Percentiles rank a stretch among this genome's conserved stretches.
Conservation (phyloP, 2,797 vertebrate species). For the Gallinago stenura region DNA sequence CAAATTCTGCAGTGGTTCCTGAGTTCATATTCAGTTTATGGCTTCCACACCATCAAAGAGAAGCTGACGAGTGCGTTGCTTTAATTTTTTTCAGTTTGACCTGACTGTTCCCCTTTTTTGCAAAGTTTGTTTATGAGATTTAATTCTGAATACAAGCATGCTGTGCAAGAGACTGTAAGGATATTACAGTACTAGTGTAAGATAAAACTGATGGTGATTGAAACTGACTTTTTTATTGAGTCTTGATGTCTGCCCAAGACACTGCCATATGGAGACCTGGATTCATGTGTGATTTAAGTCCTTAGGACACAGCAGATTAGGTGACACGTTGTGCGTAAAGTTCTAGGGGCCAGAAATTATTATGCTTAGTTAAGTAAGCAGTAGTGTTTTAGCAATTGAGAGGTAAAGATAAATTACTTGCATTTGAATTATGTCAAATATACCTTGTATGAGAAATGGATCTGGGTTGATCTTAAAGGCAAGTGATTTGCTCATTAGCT, state of each 20-base stretch:
- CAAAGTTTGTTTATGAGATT: background rate
- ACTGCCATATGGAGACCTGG: slow-evolving; percentile 11
- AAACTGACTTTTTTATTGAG: background rate
- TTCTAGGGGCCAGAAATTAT: background rate
- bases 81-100: background rate
- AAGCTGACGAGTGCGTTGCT: background rate
- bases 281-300: slow-evolving; percentile 23
- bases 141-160: background rate
- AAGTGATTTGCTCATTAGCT: background rate
- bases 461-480: background rate
- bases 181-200: background rate
- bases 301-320: background rate
- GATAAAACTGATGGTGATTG: slow-evolving; percentile 19
- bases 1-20: slow-evolving; percentile 19
- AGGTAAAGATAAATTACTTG: background rate
- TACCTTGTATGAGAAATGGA: background rate
- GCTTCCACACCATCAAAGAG: background rate
- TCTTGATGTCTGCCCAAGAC: background rate
- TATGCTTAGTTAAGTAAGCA: background rate
- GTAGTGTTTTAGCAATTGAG: background rate
- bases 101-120: background rate
- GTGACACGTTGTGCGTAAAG: rapidly evolving
- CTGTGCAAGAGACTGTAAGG: background rate
- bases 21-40: slow-evolving; percentile 46
- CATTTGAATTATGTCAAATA: background rate